phyloP scores from a whole-genome alignment of 2,113 vertebrate species.

The Dasyornis broadbenti region DNA sequence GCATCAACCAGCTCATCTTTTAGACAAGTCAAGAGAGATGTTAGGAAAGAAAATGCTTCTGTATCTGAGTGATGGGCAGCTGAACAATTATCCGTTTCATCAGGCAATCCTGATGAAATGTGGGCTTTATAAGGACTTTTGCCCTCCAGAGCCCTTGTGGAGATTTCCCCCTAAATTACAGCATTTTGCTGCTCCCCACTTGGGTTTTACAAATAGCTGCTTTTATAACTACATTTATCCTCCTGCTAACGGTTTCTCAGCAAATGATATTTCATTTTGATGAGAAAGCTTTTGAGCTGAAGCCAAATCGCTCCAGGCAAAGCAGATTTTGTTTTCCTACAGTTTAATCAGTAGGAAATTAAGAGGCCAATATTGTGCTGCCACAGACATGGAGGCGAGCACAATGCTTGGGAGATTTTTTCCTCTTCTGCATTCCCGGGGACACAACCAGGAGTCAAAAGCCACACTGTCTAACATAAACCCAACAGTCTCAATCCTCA shows the following conservation, averaged over 20 bases:
- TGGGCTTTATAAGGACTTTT: background rate
- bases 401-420: background rate
- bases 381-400: conserved; percentile 33
- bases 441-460: background rate
- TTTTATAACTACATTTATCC: conserved; percentile 20
- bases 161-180: background rate
- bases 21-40: background rate
- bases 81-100: background rate
- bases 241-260: conserved; percentile 43
- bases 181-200: background rate
- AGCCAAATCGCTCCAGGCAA: conserved; percentile 65
- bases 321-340: conserved; percentile 68
- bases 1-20: background rate
- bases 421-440: background rate
- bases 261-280: conserved; percentile 64
- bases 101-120: background rate
- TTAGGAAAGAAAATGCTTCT: background rate
- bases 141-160: background rate
- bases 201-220: conserved; percentile 33
- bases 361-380: conserved; percentile 52
- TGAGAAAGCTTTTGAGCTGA: conserved; percentile 55
- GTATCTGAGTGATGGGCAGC: background rate
- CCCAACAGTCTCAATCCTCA: background rate
- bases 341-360: conserved; percentile 67
- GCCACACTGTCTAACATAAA: background rate